These are phyloP conservation scores for Druon quercuslanigerum DNA, from an alignment of 1,140 invertebrate genomes.

Conservation along the genomic window DNA sequence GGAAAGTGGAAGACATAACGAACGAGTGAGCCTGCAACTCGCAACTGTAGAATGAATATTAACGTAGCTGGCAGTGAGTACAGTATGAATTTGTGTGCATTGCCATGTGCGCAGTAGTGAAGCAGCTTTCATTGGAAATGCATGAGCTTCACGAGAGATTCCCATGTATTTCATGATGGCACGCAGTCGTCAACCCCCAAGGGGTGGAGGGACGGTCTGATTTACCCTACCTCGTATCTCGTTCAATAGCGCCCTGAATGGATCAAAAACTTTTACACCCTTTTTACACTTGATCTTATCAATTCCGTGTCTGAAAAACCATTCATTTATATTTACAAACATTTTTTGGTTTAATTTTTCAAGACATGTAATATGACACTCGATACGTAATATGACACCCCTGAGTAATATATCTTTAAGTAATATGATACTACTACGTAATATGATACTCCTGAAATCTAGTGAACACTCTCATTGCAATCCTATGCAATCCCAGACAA, in stretches of 20 bases:
- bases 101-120: conserved; percentile 13
- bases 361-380: too few relatives aligned
- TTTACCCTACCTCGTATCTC: neutral
- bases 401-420: too few relatives aligned
- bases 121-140: conserved; percentile 46
- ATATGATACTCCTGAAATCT: too few relatives aligned
- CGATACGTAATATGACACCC: too few relatives aligned
- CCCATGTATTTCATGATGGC: conserved; percentile 33
- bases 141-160: conserved; percentile 37
- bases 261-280: conserved; percentile 5
- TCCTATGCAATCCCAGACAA: too few relatives aligned
- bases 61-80: neutral
- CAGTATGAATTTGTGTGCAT: conserved; percentile 26
- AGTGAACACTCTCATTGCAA: too few relatives aligned
- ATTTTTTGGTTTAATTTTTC: too few relatives aligned
- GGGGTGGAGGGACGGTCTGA: neutral
- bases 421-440: too few relatives aligned
- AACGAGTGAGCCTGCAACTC: neutral
- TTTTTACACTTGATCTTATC: neutral
- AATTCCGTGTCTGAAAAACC: neutral
- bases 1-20: neutral
- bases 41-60: conserved; percentile 24
- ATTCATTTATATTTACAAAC: neutral
- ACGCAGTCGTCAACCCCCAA: conserved; percentile 5
- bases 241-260: neutral